These are phyloP conservation scores for Dinomys branickii DNA, from an alignment of 2,113 vertebrate genomes.

Conservation along the genomic window DNA sequence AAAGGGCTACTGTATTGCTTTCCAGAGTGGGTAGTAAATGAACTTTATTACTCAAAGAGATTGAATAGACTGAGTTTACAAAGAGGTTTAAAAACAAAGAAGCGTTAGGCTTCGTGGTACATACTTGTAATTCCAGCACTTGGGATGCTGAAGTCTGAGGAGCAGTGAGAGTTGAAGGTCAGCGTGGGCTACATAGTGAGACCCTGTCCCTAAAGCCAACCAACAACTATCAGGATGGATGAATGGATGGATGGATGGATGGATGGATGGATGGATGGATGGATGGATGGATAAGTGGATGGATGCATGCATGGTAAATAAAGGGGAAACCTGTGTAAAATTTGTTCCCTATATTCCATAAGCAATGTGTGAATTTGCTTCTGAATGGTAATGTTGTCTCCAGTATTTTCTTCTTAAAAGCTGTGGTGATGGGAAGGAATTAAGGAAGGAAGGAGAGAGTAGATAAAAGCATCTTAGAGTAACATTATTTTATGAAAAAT, in stretches of 20 bases:
- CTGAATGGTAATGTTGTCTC: background rate
- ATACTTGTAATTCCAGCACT: background rate
- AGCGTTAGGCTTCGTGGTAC: background rate
- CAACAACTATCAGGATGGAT: background rate
- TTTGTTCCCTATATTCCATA: background rate
- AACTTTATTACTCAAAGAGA: conserved; percentile 10
- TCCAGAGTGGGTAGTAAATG: background rate
- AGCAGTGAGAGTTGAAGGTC: background rate
- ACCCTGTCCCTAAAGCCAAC: background rate
- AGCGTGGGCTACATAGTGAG: background rate
- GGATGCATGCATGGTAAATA: background rate
- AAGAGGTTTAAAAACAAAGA: background rate
- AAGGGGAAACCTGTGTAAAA: background rate
- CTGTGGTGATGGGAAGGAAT: background rate
- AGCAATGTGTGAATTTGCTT: background rate
- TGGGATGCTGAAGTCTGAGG: background rate
- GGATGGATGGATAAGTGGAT: background rate
- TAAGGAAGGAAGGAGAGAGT: too few species aligned
- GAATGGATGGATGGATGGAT: too few species aligned
- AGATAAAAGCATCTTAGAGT: background rate
- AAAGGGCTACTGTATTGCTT: background rate
- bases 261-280: too few species aligned
- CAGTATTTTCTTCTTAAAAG: background rate
- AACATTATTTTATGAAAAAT: conserved; percentile 48
- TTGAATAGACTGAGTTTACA: background rate